Percentiles rank a stretch among this genome's conserved stretches.
Evolutionary conservation across 2,113 vertebrate genomes (phyloP).

Genomic region (Coptodon rendalli): DNA sequence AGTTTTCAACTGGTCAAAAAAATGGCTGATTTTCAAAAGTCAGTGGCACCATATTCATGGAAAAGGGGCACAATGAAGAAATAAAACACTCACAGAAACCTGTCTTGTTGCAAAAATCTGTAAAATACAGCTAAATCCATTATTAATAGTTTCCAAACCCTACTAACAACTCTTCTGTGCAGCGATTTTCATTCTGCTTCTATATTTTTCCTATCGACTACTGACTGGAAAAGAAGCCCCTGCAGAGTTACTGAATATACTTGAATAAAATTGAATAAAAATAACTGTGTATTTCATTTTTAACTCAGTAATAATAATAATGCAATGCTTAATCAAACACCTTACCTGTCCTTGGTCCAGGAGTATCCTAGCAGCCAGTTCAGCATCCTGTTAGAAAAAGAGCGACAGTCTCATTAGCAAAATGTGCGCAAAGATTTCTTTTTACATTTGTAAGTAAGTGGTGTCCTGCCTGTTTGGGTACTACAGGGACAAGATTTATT

Average conservation of each 20-base stretch:
- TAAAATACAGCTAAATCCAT: neutral
- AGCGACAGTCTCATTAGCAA: neutral
- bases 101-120: neutral
- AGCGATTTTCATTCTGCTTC: neutral
- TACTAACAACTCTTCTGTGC: neutral
- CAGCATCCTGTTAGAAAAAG: constrained; percentile 58
- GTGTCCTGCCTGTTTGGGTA: neutral
- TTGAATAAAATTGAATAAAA: neutral
- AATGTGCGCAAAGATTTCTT: neutral
- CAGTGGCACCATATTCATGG: neutral
- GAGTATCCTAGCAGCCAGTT: constrained; percentile 71
- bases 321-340: neutral
- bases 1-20: neutral
- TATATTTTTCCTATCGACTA: neutral
- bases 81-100: neutral
- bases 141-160: neutral
- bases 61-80: neutral
- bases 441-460: neutral
- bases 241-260: neutral
- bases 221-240: neutral
- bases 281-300: neutral
- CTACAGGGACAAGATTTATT: neutral
- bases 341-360: constrained; percentile 74
- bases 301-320: neutral
- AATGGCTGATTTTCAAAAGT: neutral